phyloP scores from a whole-genome alignment of 2,797 vertebrate genomes.

The Platyrinchus mystaceus region DNA sequence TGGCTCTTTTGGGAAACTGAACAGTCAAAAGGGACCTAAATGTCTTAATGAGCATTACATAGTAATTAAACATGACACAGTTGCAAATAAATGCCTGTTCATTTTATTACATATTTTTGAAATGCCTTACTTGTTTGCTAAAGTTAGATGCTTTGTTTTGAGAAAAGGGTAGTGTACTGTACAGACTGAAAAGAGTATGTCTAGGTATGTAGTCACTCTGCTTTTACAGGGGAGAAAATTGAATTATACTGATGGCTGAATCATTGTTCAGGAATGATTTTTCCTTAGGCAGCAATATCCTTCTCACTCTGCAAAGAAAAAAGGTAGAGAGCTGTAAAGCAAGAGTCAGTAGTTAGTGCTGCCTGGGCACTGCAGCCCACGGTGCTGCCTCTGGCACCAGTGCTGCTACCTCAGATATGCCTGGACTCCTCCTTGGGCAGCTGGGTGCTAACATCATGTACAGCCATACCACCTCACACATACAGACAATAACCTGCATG shows the following conservation, averaged over 20 bases:
- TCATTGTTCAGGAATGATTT: neutral
- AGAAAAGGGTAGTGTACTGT: neutral
- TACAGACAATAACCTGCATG: neutral
- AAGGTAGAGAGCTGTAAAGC: neutral
- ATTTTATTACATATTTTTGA: neutral
- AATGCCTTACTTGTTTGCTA: neutral
- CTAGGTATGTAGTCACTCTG: neutral
- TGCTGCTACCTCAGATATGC: rapidly evolving
- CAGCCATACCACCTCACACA: neutral
- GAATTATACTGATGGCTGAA: neutral
- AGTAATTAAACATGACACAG: neutral
- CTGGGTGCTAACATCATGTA: neutral
- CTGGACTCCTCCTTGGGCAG: neutral
- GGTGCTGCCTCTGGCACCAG: neutral
- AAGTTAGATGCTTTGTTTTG: neutral
- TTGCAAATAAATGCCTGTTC: neutral
- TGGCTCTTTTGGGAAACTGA: neutral
- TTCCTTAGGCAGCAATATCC: neutral
- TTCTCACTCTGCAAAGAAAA: neutral
- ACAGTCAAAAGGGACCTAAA: neutral
- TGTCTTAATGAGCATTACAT: neutral
- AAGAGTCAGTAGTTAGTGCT: neutral
- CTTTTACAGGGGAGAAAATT: neutral
- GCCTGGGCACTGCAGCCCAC: neutral
- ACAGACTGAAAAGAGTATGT: neutral